Conservation (phyloP, 2,797 vertebrate species). For the Botia kubotai region DNA sequence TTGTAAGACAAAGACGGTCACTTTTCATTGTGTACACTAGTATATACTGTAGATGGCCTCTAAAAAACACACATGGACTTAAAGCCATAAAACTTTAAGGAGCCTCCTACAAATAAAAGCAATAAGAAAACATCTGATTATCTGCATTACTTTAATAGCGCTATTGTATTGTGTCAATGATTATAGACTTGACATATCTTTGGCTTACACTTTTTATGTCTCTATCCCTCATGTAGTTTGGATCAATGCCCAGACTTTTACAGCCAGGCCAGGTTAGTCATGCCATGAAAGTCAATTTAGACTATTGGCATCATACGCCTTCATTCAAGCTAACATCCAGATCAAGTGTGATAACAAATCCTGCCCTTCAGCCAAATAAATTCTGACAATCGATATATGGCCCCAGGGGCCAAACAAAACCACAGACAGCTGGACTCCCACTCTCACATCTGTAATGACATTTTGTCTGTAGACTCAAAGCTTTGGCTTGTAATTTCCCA, state of each 20-base stretch:
- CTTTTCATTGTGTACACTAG: too few relatives aligned
- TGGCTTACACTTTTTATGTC: background rate
- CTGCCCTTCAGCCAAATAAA: constrained; percentile 2
- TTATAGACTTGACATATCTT: background rate
- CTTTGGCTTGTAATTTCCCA: constrained; percentile 40
- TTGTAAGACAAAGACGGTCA: too few relatives aligned
- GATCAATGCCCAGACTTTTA: constrained; percentile 40
- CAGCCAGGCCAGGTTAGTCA: background rate
- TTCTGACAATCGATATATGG: constrained; percentile 45
- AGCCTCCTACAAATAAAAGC: background rate
- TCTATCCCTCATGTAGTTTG: constrained; percentile 8
- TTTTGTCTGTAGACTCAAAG: constrained; percentile 21
- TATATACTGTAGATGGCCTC: too few relatives aligned
- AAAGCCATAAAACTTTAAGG: background rate
- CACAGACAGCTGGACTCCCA: constrained; percentile 33
- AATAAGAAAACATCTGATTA: constrained; percentile 5
- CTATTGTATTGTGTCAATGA: background rate
- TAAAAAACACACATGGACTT: too few relatives aligned
- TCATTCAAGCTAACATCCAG: background rate
- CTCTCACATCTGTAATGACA: constrained; percentile 20
- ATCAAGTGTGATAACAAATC: constrained; percentile 21
- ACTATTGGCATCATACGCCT: constrained; percentile 10
- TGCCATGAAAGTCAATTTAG: constrained; percentile 1
- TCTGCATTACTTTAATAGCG: background rate
- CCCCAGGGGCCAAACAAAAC: constrained; percentile 10